Conservation (phyloP, 2,113 vertebrate species). For the Rhineura floridana region DNA sequence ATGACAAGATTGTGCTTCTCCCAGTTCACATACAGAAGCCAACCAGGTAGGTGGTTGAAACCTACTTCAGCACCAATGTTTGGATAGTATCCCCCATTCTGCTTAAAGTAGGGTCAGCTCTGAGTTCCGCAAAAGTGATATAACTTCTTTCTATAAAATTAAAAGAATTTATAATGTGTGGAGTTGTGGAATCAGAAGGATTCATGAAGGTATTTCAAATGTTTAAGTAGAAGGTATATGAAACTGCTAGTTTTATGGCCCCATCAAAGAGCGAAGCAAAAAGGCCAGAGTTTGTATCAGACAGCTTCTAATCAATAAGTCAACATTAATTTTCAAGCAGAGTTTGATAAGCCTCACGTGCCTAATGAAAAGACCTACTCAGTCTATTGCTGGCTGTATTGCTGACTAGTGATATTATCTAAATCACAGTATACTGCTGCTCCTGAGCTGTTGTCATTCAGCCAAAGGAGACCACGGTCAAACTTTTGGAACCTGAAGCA, state of each 20-base stretch:
- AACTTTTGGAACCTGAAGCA: background rate
- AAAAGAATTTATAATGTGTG: background rate
- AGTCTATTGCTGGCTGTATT: conserved; percentile 58
- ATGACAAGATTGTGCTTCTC: too few species aligned
- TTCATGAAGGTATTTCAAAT: conserved; percentile 14
- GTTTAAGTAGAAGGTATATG: background rate
- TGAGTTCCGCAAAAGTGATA: background rate
- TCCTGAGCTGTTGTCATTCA: conserved; percentile 52
- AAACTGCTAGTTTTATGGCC: conserved; percentile 5
- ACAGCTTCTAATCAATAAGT: conserved; percentile 65
- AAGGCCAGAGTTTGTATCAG: conserved; percentile 56
- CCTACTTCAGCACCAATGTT: too few species aligned
- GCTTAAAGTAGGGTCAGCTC: background rate
- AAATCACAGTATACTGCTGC: conserved; percentile 49
- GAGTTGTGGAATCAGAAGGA: background rate
- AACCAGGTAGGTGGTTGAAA: too few species aligned
- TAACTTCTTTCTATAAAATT: background rate
- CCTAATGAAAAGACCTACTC: conserved; percentile 39
- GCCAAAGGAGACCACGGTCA: conserved; percentile 27
- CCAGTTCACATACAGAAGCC: too few species aligned
- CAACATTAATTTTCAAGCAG: conserved; percentile 58
- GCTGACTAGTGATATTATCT: conserved; percentile 41
- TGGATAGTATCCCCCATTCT: too few species aligned
- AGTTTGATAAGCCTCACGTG: conserved; percentile 61
- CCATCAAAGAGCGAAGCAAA: conserved; percentile 41